Evolutionary conservation across 2,797 vertebrate species (phyloP).

Genomic region (Anguilla megastoma): DNA sequence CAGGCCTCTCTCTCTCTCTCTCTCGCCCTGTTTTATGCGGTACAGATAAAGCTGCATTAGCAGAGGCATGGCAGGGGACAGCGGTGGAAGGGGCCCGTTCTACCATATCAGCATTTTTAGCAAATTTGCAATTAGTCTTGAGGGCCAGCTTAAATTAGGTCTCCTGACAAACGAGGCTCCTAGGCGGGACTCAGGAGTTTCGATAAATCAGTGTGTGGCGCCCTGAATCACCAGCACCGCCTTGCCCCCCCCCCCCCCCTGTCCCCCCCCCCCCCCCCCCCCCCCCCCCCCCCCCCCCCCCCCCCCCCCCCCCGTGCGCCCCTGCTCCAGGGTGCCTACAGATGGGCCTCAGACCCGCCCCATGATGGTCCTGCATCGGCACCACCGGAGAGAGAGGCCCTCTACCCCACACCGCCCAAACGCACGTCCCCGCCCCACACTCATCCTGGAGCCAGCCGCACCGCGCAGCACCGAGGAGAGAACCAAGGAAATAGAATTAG

Average conservation of each 20-base stretch:
- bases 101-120: conserved; percentile 98
- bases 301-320: conserved; percentile 64
- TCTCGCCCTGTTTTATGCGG: conserved; percentile 85
- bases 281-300: conserved; percentile 54
- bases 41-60: conserved; percentile 96
- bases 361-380: conserved; percentile 19
- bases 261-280: conserved; percentile 61
- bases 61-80: conserved; percentile 94
- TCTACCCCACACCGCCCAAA: conserved; percentile 48
- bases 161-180: conserved; percentile 98
- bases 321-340: conserved; percentile 56
- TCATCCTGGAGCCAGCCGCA: background rate
- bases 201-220: conserved; percentile 73
- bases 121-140: conserved; percentile 99
- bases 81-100: conserved; percentile 80
- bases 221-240: conserved; percentile 53
- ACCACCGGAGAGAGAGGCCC: conserved; percentile 46
- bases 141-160: conserved; percentile 98
- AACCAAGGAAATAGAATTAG: conserved; percentile 58
- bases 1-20: conserved; percentile 57
- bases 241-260: conserved; percentile 50
- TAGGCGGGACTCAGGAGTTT: conserved; percentile 85
- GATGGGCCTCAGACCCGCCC: conserved; percentile 55
- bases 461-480: conserved; percentile 36
- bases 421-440: conserved; percentile 35